Base-by-base conservation (phyloP, 2,888 invertebrate species). In the Ichneumoninae sp. region DNA sequence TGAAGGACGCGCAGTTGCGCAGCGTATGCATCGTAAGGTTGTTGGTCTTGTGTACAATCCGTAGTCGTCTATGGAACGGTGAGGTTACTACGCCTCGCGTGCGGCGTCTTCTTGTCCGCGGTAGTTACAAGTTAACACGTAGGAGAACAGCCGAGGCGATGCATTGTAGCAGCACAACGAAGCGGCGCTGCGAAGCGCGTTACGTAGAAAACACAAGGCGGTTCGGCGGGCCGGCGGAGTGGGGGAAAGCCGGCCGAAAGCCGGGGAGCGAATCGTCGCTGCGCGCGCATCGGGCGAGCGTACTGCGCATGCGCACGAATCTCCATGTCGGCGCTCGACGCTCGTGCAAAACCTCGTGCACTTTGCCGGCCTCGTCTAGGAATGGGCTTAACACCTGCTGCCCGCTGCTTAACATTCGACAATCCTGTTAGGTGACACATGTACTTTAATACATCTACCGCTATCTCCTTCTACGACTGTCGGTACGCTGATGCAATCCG, bases 301-400 rank as follows among this genome's bases (percentile, higher is more conserved):
- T 69, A 68, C 57, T 40, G 70, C 76, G 68, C 22, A 57, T 62
- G 47, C 47, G 60, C 70, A 54, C 54, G 22, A 40, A 3, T 26
- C 76, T 68, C 76, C 72, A 72, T 50, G 81, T 86, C 87, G 86
- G 83, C 87, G 69, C 78, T 87, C 86, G 83, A 87, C 87, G 66
- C 62, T 62, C 62, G 30, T 66, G 87, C 80, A 86, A 89, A 88
- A 87, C 84, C 78, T 83, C 81, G 65, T 78, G 92, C 92, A 90
- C 91, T 92, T 93, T 84, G 80, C 86, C 83, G 92, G 93, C 90
- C 90, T 93, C 92, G 92, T 92, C 92, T 92, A 92, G 91, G 91
- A 92, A 92, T 91, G 91, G 89, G 87, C 90, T 92, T 93, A 92
- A 89, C 87, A 86, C 88, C 88, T 87, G 85, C 87, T 85, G 86